Base-by-base conservation (phyloP, 2,888 invertebrate species). In the Apotomis betuletana region DNA sequence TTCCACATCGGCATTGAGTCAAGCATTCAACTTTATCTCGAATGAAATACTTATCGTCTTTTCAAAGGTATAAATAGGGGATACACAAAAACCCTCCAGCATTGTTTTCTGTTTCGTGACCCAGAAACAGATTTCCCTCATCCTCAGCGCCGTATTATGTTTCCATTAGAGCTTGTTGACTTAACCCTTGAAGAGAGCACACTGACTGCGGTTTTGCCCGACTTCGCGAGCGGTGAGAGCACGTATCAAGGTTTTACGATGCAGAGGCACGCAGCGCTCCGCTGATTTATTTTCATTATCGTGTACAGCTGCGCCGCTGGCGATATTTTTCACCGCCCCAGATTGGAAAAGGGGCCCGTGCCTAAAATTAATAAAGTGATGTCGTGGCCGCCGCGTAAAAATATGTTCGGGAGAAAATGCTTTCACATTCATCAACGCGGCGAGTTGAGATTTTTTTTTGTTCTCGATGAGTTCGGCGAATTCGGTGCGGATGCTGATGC, bases 151-250 rank as follows among this genome's bases (percentile, higher is more conserved):
- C 78, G 83, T 88, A 88, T 90, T 87, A 87, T 88, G 87, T 87
- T 88, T 89, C 89, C 87, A 89, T 90, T 87, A 86, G 82, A 83
- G 82, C 83, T 85, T 89, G 88, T 90, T 89, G 89, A 88, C 86
- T 88, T 84, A 88, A 86, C 87, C 85, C 87, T 87, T 82, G 79
- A 84, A 83, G 79, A 81, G 78, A 77, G 79, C 80, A 81, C 79
- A 80, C 80, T 79, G 79, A 79, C 81, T 83, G 80, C 77, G 82
- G 81, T 81, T 81, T 79, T 78, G 76, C 75, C 74, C 77, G 76
- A 77, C 81, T 81, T 79, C 76, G 76, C 75, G 77, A 76, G 77
- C 74, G 67, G 74, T 73, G 74, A 74, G 75, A 78, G 79, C 82
- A 83, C 84, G 81, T 84, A 85, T 85, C 80, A 81, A 80, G 78